A percentile compares a stretch with the other conserved stretches of the same genome.
Evolutionary conservation across 2,888 invertebrate genomes (phyloP).

Genomic region (Drosophila neonasuta): DNA sequence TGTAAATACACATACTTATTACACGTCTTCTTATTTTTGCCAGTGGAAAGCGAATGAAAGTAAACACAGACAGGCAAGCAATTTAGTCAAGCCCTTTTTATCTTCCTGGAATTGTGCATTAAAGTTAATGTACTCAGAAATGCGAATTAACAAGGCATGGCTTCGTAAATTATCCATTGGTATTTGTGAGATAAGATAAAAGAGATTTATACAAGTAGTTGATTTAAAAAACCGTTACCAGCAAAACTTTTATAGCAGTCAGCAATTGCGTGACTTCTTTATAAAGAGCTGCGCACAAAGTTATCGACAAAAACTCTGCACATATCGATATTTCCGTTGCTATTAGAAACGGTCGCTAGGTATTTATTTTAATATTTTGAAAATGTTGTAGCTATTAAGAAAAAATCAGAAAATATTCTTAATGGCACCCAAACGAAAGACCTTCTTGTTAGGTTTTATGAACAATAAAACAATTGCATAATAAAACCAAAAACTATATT

Average conservation of each 20-base stretch:
- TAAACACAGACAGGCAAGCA: conserved; percentile 1
- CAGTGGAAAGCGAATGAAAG: conserved; percentile 6
- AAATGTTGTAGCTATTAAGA: too few relatives aligned
- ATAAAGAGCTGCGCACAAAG: background rate
- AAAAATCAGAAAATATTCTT: too few relatives aligned
- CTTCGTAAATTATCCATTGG: conserved; percentile 9
- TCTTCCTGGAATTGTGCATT: conserved; percentile 1
- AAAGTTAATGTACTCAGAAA: background rate
- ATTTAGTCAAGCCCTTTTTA: conserved; percentile 1
- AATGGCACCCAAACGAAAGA: too few relatives aligned
- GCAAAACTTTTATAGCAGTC: background rate
- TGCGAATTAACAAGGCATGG: background rate
- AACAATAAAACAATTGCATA: too few relatives aligned
- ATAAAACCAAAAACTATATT: too few relatives aligned
- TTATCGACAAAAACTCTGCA: conserved; percentile 1
- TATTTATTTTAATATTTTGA: too few relatives aligned
- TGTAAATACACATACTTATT: conserved; percentile 16
- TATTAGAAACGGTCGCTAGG: too few relatives aligned
- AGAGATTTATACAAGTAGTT: background rate
- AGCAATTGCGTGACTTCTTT: background rate
- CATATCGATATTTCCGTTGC: conserved; percentile 17
- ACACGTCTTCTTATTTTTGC: conserved; percentile 9
- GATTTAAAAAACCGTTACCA: conserved; percentile 29
- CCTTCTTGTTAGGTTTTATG: too few relatives aligned
- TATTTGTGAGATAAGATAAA: conserved; percentile 34